These are phyloP conservation scores for Scaptodrosophila lebanonensis DNA, from an alignment of 1,140 invertebrate species.

Conservation along the genomic window DNA sequence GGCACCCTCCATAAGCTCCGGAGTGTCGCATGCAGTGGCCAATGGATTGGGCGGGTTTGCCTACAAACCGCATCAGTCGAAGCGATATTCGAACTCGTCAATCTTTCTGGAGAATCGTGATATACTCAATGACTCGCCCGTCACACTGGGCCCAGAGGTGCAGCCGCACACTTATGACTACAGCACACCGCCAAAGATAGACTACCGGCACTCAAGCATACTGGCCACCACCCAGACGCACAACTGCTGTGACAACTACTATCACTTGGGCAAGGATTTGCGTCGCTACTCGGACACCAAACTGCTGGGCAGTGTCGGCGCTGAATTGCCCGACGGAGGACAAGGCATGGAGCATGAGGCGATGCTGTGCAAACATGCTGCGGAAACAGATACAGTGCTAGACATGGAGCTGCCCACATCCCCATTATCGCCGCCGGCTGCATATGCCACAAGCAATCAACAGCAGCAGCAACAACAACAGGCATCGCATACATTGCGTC, in stretches of 20 bases:
- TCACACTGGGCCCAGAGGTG: constrained; percentile 45
- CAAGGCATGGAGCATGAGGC: constrained; percentile 39
- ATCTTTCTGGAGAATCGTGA: constrained; percentile 77
- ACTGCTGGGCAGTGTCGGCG: constrained; percentile 35
- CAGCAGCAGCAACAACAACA: constrained; percentile 32
- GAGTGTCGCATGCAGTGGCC: constrained; percentile 68
- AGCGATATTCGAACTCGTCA: constrained; percentile 73
- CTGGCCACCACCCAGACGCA: constrained; percentile 50
- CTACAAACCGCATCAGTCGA: constrained; percentile 66
- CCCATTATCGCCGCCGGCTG: constrained; percentile 62
- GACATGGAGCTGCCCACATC: constrained; percentile 68
- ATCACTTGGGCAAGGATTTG: constrained; percentile 50
- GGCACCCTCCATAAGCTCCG: constrained; percentile 66
- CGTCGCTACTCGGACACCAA: constrained; percentile 79
- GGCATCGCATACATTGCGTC: constrained; percentile 36
- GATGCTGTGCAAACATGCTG: constrained; percentile 11
- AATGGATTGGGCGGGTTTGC: constrained; percentile 68
- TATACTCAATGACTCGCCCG: constrained; percentile 69
- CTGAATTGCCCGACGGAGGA: too few relatives aligned
- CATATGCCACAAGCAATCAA: constrained; percentile 45
- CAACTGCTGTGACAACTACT: constrained; percentile 44
- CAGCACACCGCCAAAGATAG: constrained; percentile 68
- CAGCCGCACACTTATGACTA: constrained; percentile 53
- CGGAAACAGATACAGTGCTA: constrained; percentile 46
- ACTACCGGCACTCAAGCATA: constrained; percentile 63